Conservation (phyloP, 2,797 vertebrate species). For the Anas bahamensis region DNA sequence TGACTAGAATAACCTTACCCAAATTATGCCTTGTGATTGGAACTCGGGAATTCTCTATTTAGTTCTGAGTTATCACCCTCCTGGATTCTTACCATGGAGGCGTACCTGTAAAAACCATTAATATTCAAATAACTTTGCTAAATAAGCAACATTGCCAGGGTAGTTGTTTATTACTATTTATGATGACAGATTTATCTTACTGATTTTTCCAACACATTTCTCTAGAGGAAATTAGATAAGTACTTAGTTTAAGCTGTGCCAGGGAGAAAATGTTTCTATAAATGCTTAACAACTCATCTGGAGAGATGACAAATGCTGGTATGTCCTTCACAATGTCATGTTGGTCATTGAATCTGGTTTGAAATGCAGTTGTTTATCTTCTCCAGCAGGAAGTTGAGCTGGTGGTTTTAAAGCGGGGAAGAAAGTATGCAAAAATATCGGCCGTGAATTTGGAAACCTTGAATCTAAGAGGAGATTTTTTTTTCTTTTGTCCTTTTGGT, state of each 20-base stretch:
- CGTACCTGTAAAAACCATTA: neutral
- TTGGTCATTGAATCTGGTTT: conserved; percentile 35
- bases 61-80: neutral
- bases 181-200: conserved; percentile 67
- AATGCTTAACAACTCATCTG: conserved; percentile 76
- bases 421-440: neutral
- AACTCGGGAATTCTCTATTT: neutral
- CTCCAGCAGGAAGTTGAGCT: neutral
- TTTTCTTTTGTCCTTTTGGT: fast-evolving
- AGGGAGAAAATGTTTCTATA: conserved; percentile 75
- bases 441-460: neutral
- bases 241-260: conserved; percentile 69
- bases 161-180: conserved; percentile 72
- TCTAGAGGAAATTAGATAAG: conserved; percentile 76
- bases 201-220: conserved; percentile 64
- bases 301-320: conserved; percentile 61
- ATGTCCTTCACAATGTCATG: conserved; percentile 69
- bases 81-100: neutral
- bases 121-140: conserved; percentile 57
- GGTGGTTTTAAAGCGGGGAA: neutral
- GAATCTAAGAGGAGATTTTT: neutral
- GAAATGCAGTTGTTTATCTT: conserved; percentile 46
- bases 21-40: neutral
- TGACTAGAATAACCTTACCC: neutral
- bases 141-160: conserved; percentile 41